Conservation (phyloP, 1,140 invertebrate species). For the Trichonephila clavipes region DNA sequence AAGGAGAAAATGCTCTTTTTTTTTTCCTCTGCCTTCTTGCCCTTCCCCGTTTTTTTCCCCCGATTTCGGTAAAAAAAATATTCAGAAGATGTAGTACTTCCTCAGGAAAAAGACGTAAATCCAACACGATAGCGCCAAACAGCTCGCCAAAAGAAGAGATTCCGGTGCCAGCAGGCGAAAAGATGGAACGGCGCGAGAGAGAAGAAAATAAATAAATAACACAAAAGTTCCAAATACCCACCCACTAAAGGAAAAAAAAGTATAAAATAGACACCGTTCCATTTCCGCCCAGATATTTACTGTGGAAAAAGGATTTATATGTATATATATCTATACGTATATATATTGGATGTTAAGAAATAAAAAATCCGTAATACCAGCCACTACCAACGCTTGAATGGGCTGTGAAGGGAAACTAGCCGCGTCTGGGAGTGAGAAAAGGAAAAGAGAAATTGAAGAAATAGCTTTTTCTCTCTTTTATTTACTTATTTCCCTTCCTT, state of each 20-base stretch:
- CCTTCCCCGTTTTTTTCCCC: no score
- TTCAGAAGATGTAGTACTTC: conserved; percentile 45
- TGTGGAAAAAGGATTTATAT: conserved; percentile 61
- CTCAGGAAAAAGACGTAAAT: conserved; percentile 63
- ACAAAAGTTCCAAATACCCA: conserved; percentile 48
- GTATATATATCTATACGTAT: conserved; percentile 40
- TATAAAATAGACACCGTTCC: conserved; percentile 70
- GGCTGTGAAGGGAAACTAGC: conserved; percentile 24
- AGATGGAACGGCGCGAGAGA: background rate
- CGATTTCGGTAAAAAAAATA: no score
- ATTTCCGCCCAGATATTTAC: conserved; percentile 70
- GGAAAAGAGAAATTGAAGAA: conserved; percentile 67
- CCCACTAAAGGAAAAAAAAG: conserved; percentile 9
- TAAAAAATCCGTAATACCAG: conserved; percentile 64
- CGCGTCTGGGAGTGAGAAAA: background rate
- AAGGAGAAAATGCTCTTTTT: conserved; percentile 10
- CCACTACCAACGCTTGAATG: conserved; percentile 54
- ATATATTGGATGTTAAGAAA: conserved; percentile 66
- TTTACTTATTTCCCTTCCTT: conserved; percentile 44
- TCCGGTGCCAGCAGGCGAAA: conserved; percentile 44
- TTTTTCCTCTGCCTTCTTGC: background rate
- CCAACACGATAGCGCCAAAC: conserved; percentile 64
- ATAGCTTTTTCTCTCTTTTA: conserved; percentile 69
- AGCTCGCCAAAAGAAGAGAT: conserved; percentile 54
- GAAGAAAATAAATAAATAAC: background rate